Base-by-base conservation (phyloP, 2,888 invertebrate species). In the Eilema griseolum region DNA sequence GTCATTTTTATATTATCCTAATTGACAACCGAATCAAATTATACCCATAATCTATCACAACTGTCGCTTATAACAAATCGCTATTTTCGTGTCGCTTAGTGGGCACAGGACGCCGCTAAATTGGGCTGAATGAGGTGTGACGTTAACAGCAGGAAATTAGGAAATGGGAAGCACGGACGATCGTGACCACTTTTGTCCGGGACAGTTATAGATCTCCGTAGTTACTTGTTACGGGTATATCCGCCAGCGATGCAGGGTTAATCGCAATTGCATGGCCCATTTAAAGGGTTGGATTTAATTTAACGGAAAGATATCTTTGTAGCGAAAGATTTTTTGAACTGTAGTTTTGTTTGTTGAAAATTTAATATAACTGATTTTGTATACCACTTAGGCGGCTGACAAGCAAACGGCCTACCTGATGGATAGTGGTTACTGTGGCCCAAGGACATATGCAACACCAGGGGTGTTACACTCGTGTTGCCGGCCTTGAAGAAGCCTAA, bases 121-220 rank as follows among this genome's bases (percentile, higher is more conserved):
- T 81, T 82, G 81, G 78, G 75, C 67, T 73, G 83, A 81, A 81
- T 80, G 81, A 82, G 83, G 81, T 81, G 81, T 81, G 81, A 81
- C 81, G 80, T 69, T 75, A 76, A 78, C 82, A 75, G 76, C 81
- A 81, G 81, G 83, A 81, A 81, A 81, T 81, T 81, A 81, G 83
- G 80, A 81, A 81, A 81, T 82, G 78, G 81, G 83, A 82, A 81
- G 83, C 80, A 82, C 74, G 82, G 69, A 72, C 70, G 69, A 76
- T 79, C 76, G 78, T 74, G 81, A 76, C 81, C 80, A 80, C 77
- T 81, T 79, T 73, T 80, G 76, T 81, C 70, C 71, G 75, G 69
- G 72, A 74, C 80, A 74, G 73, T 80, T 80, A 81, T 79, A 81
- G 82, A 77, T 63, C 71, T 71, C 62, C 41, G 60, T 57, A 71